These are phyloP conservation scores for Malurus leucopterus DNA, from an alignment of 2,797 vertebrate species.

Conservation along the genomic window DNA sequence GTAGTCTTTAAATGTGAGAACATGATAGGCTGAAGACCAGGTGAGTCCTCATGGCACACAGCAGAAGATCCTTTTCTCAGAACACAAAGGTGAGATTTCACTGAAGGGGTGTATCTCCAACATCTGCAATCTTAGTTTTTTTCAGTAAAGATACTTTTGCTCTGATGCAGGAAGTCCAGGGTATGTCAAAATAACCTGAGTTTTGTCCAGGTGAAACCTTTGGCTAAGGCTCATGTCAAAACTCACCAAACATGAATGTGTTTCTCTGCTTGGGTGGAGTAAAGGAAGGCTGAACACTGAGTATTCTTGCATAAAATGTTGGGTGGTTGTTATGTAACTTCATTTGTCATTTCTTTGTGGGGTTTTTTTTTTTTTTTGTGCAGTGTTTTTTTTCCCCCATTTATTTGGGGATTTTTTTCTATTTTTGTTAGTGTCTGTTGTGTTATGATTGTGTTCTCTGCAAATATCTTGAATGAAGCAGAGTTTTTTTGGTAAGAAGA, in stretches of 20 bases:
- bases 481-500: background rate
- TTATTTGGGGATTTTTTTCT: background rate
- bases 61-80: background rate
- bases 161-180: fast-evolving
- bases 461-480: background rate
- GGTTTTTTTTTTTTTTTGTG: too few relatives aligned
- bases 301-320: background rate
- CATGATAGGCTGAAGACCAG: background rate
- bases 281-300: background rate
- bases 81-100: background rate
- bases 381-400: fast-evolving
- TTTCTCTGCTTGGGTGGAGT: background rate
- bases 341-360: background rate
- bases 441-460: background rate
- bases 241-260: background rate
- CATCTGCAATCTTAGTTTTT: background rate
- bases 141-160: background rate
- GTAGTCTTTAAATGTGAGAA: background rate
- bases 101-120: background rate
- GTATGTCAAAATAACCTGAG: background rate
- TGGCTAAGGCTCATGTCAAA: background rate
- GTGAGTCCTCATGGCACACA: background rate
- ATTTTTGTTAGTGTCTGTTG: background rate
- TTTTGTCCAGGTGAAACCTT: background rate
- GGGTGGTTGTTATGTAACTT: background rate